Evolutionary conservation across 2,113 vertebrate species (phyloP).

Genomic region (Bufo bufo): DNA sequence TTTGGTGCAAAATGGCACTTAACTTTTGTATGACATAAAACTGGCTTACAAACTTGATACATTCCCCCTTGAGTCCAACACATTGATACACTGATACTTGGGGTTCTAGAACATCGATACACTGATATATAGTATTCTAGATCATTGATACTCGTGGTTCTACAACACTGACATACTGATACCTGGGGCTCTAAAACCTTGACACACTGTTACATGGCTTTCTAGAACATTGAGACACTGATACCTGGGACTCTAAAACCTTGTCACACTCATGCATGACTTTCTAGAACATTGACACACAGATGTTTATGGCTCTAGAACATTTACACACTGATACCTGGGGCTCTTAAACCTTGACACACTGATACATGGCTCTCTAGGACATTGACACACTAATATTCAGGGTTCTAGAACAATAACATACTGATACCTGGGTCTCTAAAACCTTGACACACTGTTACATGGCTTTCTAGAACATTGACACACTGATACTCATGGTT

Average conservation of each 20-base stretch:
- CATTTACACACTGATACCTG: too few relatives aligned
- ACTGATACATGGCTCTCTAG: neutral
- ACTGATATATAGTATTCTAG: neutral
- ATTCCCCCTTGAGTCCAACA: too few relatives aligned
- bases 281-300: neutral
- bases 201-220: too few relatives aligned
- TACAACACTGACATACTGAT: neutral
- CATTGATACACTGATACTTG: neutral
- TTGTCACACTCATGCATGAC: neutral
- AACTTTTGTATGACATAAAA: too few relatives aligned
- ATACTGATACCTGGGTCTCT: neutral
- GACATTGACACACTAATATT: neutral
- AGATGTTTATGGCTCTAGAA: too few relatives aligned
- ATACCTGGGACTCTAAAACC: neutral
- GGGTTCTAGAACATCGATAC: neutral
- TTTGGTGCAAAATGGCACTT: too few relatives aligned
- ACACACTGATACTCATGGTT: too few relatives aligned
- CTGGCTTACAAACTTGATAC: too few relatives aligned
- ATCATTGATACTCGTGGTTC: neutral
- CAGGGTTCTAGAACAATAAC: neutral
- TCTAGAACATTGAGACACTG: neutral
- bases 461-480: neutral
- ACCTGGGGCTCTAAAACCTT: too few relatives aligned
- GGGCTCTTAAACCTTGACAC: too few relatives aligned
- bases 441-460: neutral